A percentile compares a stretch with the other conserved stretches of the same genome.
These are phyloP conservation scores for Epinephelus fuscoguttatus DNA, from an alignment of 2,113 vertebrate genomes.

Conservation along the genomic window DNA sequence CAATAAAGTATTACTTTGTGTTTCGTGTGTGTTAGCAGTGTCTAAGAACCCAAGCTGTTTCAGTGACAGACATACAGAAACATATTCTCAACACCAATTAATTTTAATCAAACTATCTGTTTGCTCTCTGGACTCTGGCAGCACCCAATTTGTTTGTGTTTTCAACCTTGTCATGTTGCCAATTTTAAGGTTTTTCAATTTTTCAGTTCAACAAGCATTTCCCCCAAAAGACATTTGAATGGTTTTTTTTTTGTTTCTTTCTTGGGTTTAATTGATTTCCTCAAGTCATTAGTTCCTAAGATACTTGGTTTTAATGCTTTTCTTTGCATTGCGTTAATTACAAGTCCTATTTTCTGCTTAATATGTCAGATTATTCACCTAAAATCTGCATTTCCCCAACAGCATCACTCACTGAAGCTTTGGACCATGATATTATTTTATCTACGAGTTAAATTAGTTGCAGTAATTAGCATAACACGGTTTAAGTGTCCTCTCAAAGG, in stretches of 20 bases:
- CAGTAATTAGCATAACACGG: constrained; percentile 45
- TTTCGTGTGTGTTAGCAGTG: constrained; percentile 16
- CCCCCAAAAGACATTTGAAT: constrained; percentile 41
- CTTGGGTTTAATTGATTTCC: constrained; percentile 71
- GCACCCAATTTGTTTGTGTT: constrained; percentile 68
- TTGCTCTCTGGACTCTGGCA: constrained; percentile 57
- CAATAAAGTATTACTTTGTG: not conserved
- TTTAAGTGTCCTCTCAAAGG: constrained; percentile 53
- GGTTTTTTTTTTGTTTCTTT: constrained; percentile 29
- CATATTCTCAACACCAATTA: constrained; percentile 36
- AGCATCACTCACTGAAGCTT: constrained; percentile 44
- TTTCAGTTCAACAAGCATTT: constrained; percentile 69
- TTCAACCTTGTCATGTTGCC: constrained; percentile 61
- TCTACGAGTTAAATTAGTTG: constrained; percentile 45
- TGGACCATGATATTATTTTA: constrained; percentile 52
- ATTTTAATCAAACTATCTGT: constrained; percentile 59
- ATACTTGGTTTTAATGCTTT: constrained; percentile 45
- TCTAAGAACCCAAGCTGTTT: constrained; percentile 8
- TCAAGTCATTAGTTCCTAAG: constrained; percentile 63
- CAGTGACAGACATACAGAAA: constrained; percentile 18
- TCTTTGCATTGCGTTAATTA: constrained; percentile 59
- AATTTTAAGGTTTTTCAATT: constrained; percentile 67
- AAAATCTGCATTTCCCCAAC: constrained; percentile 43
- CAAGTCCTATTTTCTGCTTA: constrained; percentile 56
- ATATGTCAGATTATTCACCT: constrained; percentile 56